Evolutionary conservation across 2,888 invertebrate genomes (phyloP), one percentile per base, ranked within the genome.

Genomic region (Lithophane semibrunnea): DNA sequence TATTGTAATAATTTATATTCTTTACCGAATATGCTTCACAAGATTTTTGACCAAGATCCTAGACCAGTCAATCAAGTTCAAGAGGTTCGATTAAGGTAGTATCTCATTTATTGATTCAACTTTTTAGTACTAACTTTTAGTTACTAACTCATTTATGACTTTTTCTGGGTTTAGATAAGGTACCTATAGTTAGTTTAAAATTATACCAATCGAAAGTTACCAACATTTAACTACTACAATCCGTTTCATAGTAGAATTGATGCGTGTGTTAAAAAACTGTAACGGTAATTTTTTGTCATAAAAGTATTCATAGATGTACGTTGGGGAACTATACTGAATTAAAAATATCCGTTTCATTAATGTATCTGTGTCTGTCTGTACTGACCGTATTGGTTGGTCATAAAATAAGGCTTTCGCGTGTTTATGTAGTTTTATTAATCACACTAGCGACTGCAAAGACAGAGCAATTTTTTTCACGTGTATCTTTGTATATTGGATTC

Each of bases 241-340:
- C 10, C 44, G 54, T 77, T 54, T 54, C 61, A 61, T 52, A 65
- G 63, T 58, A 49, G 71, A 76, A 81, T 60, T 68, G 52, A 68
- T 69, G 67, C 81, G 68, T 77, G 73, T 75, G 74, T 64, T 79
- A 72, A 65, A 77, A 76, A 80, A 77, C 66, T 72, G 73, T 78
- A 82, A 83, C 86, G 77, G 80, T 81, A 73, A 78, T 81, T 74
- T 82, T 80, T 52, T 71, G 67, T 65, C 67, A 61, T 77, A 72
- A 72, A 75, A 66, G 74, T 77, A 74, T 72, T 68, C 67, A 80
- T 63, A 65, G 58, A 68, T 77, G 54, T 76, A 63, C 18, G 56
- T 54, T 66, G 42, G 21, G n/a, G 63, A 71, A 77, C 66, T 49
- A 64, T 42, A 52, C 65, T 52, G 37, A 76, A 72, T 65, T 63